Percentiles rank a stretch among this genome's conserved stretches.
phyloP scores from a whole-genome alignment of 2,797 vertebrate genomes.

The Spondyliosoma cantharus region DNA sequence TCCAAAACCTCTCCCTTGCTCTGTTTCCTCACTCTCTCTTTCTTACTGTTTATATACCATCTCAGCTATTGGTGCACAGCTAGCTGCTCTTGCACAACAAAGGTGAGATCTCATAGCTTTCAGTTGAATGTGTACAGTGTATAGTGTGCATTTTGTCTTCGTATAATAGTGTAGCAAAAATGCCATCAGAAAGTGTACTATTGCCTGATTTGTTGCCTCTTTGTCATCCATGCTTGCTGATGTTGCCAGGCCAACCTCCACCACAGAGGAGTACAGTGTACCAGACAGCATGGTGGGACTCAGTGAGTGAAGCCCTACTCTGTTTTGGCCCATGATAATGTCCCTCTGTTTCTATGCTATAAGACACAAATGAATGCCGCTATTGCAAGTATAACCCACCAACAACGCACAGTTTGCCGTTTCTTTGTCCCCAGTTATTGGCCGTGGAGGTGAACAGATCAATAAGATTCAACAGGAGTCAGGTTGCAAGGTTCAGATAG shows the following conservation, averaged over 20 bases:
- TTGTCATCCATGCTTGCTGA: background rate
- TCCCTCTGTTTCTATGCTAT: conserved; percentile 1
- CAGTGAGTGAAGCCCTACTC: conserved; percentile 84
- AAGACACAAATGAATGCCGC: background rate
- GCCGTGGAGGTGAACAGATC: conserved; percentile 92
- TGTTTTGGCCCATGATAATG: conserved; percentile 1
- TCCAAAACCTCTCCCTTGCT: conserved; percentile 36
- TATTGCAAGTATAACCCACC: background rate
- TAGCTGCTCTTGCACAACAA: conserved; percentile 89
- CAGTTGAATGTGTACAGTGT: background rate
- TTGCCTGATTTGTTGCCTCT: conserved; percentile 23
- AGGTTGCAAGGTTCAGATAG: conserved; percentile 93
- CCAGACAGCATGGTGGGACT: conserved; percentile 94
- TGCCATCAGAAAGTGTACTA: background rate
- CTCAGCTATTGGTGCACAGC: conserved; percentile 87
- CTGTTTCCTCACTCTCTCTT: conserved; percentile 9
- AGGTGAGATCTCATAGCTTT: conserved; percentile 78
- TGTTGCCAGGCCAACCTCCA: conserved; percentile 75
- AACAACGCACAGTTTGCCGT: conserved; percentile 6
- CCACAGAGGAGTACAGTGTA: conserved; percentile 90
- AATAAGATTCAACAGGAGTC: conserved; percentile 94
- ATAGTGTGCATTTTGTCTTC: background rate
- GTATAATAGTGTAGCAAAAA: background rate
- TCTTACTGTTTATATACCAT: conserved; percentile 13
- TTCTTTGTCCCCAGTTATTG: conserved; percentile 84